Evolutionary conservation across 2,113 vertebrate species (phyloP).

Genomic region (Crotalus viridis): DNA sequence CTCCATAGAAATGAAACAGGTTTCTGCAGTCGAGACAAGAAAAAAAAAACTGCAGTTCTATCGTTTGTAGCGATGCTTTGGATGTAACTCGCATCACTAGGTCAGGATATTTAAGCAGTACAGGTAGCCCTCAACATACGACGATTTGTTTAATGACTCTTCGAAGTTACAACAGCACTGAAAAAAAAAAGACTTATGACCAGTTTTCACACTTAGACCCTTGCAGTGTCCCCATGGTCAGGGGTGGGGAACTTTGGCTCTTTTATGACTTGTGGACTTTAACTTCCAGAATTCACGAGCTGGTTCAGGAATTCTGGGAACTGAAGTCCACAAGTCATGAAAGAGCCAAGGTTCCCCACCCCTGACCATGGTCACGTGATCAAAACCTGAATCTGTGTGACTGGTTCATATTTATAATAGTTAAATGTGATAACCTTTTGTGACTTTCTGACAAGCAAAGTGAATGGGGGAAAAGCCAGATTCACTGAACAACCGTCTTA

Average conservation of each 20-base stretch:
- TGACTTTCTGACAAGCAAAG: neutral
- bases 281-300: no score
- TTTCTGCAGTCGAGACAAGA: neutral
- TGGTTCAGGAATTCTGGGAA: no score
- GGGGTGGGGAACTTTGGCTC: no score
- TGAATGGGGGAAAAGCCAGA: neutral
- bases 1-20: neutral
- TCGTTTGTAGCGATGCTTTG: neutral
- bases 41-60: neutral
- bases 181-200: neutral
- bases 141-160: neutral
- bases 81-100: neutral
- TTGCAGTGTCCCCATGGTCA: neutral
- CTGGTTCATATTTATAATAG: neutral
- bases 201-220: neutral
- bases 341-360: no score
- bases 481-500: neutral
- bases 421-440: neutral
- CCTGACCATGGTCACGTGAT: neutral
- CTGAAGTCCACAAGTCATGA: no score
- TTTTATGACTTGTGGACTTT: no score
- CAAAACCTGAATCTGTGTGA: neutral
- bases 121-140: neutral
- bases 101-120: neutral
- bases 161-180: neutral